Evolutionary conservation across 2,113 vertebrate species (phyloP), one percentile per base, ranked within the genome.

Genomic region (Embiotoca jacksoni): DNA sequence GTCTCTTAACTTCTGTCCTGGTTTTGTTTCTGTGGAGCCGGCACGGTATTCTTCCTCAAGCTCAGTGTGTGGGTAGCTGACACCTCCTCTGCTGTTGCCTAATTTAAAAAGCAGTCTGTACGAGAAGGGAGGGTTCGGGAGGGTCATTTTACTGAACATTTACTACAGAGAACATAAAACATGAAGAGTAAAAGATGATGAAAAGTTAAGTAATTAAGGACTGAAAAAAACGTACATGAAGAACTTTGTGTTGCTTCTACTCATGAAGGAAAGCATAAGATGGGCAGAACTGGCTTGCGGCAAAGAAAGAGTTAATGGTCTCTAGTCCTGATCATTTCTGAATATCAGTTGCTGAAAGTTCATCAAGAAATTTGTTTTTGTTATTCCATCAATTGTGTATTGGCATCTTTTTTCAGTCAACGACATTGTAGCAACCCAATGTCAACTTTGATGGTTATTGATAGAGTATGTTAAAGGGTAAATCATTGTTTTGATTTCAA

Each of bases 61-160:
- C 67, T 47, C 59, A 9, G 60, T 33, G 10, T 57, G 81, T 80
- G 67, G 88, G 64, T 30, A 63, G 53, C 23, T 50, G 65, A 33
- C 75, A 46, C 60, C 79, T 78, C 57, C 36, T 78, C 62, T 69
- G 56, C 60, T 14, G 39, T n/a, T 71, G 57, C 69, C 75, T 78
- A 59, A 83, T 85, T 89, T 80, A 71, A 84, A 69, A 72, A 79
- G 57, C 56, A 56, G 89, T 44, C 55, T 75, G 50, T 7, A 78
- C n/a, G 78, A 71, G 62, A 71, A 75, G 67, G 67, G 62, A 50
- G 41, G 61, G 67, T 83, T 80, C 71, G 79, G 47, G n/a, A 49
- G 49, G 35, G 71, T 77, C 73, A 79, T 54, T 62, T 67, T 59
- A 66, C 60, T 60, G 35, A 82, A 58, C 50, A 52, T 72, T 65